A percentile compares a stretch with the other conserved stretches of the same genome.
These are phyloP conservation scores for Glossosoma conforme DNA, from an alignment of 1,140 invertebrate genomes.

Conservation along the genomic window DNA sequence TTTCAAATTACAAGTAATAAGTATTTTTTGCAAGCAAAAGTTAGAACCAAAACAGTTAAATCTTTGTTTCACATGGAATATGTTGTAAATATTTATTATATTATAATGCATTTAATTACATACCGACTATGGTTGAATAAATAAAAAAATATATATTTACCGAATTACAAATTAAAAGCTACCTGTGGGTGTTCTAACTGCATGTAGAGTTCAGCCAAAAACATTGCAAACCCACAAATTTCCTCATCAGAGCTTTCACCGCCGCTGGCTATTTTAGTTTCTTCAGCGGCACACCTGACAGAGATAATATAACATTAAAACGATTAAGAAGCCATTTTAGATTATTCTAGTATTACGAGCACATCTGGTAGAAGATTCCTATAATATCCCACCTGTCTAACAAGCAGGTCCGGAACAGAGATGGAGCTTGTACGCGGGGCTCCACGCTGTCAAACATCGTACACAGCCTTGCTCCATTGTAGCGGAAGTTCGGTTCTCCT, in stretches of 20 bases:
- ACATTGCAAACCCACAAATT: slow-evolving; percentile 50
- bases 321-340: too few species aligned
- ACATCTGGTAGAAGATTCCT: too few species aligned
- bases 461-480: slow-evolving; percentile 60
- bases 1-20: too few species aligned
- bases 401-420: slow-evolving; percentile 50
- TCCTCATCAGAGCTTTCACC: slow-evolving; percentile 44
- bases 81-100: too few species aligned
- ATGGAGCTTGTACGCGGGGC: slow-evolving; percentile 36
- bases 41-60: neutral
- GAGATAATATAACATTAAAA: slow-evolving; percentile 5
- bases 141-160: slow-evolving; percentile 10
- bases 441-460: slow-evolving; percentile 52
- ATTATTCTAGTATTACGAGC: too few species aligned
- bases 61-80: too few species aligned
- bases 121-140: neutral
- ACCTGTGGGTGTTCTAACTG: slow-evolving; percentile 49
- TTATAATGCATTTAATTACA: too few species aligned
- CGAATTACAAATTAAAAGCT: neutral
- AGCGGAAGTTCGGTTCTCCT: slow-evolving; percentile 60
- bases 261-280: slow-evolving; percentile 46
- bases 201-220: slow-evolving; percentile 50
- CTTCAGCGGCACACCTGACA: slow-evolving; percentile 40
- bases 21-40: neutral
- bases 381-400: slow-evolving; percentile 41